These are phyloP conservation scores for Automeris io DNA, from an alignment of 2,888 invertebrate genomes.

Conservation along the genomic window DNA sequence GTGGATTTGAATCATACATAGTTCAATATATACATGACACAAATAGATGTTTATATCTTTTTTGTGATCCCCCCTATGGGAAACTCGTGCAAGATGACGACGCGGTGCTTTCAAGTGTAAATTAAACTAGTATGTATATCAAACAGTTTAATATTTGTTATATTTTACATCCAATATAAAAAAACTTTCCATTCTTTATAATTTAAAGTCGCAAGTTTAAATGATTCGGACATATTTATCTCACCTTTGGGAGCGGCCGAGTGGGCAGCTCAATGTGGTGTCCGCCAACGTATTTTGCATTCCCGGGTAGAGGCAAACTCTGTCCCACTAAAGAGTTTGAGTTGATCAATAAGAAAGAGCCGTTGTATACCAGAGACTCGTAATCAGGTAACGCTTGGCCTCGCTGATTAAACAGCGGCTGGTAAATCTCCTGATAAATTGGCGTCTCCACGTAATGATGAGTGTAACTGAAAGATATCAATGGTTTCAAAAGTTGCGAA, in stretches of 20 bases:
- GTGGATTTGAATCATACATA: too few relatives aligned
- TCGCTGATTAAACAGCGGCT: constrained; percentile 25
- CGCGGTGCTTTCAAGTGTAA: too few relatives aligned
- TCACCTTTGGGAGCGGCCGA: constrained; percentile 31
- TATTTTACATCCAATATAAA: too few relatives aligned
- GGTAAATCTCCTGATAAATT: constrained; percentile 32
- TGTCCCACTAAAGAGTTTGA: constrained; percentile 40
- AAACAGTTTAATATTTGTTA: too few relatives aligned
- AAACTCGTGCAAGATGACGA: too few relatives aligned
- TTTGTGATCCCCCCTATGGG: too few relatives aligned
- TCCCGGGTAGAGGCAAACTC: constrained; percentile 32
- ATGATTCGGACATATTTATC: neutral
- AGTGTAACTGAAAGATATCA: constrained; percentile 27
- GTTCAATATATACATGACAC: too few relatives aligned
- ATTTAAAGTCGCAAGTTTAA: too few relatives aligned
- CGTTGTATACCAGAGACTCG: constrained; percentile 32
- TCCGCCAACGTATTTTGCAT: constrained; percentile 40
- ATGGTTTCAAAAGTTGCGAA: neutral
- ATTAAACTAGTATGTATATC: too few relatives aligned
- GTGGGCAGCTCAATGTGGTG: constrained; percentile 34
- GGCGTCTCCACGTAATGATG: constrained; percentile 33
- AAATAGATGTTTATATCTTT: too few relatives aligned
- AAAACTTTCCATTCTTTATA: too few relatives aligned
- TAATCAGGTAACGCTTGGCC: constrained; percentile 31
- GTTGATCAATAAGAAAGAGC: constrained; percentile 41